A percentile compares a stretch with the other conserved stretches of the same genome.
Conservation (phyloP, 2,797 vertebrate species). For the Anguilla megastoma region DNA sequence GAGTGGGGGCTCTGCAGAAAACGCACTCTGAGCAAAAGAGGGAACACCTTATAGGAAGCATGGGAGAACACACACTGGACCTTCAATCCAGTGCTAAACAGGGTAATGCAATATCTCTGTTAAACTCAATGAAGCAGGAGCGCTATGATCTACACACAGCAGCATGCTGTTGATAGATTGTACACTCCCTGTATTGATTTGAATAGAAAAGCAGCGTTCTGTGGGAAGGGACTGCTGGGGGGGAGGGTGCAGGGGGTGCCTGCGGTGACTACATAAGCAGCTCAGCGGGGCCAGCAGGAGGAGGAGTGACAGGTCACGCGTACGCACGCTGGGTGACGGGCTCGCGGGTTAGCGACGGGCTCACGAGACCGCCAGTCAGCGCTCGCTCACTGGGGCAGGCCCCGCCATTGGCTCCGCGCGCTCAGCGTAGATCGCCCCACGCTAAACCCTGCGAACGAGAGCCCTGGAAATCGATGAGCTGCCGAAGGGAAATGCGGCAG, state of each 20-base stretch:
- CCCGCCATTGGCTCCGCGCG: not conserved
- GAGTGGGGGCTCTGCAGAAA: not conserved
- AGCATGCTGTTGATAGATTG: not conserved
- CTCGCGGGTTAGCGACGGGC: not conserved
- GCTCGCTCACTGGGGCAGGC: not conserved
- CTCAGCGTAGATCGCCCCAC: not conserved
- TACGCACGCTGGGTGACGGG: not conserved
- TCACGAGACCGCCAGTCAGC: slow-evolving; percentile 20
- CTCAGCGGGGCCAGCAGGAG: not conserved
- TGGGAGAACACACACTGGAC: not conserved
- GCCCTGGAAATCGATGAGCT: not conserved
- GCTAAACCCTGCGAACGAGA: not conserved
- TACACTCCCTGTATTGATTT: not conserved
- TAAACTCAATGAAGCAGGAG: not conserved
- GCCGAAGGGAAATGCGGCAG: not conserved
- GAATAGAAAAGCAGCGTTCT: not conserved
- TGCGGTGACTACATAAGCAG: not conserved
- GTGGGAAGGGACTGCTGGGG: not conserved
- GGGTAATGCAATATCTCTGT: not conserved
- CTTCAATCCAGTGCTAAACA: not conserved
- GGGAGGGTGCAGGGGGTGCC: not conserved
- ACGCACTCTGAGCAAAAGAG: not conserved
- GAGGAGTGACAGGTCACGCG: not conserved
- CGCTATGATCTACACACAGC: not conserved
- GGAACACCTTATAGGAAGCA: not conserved